Evolutionary conservation across 2,113 vertebrate genomes (phyloP).

Genomic region (Cygnus buccinator): DNA sequence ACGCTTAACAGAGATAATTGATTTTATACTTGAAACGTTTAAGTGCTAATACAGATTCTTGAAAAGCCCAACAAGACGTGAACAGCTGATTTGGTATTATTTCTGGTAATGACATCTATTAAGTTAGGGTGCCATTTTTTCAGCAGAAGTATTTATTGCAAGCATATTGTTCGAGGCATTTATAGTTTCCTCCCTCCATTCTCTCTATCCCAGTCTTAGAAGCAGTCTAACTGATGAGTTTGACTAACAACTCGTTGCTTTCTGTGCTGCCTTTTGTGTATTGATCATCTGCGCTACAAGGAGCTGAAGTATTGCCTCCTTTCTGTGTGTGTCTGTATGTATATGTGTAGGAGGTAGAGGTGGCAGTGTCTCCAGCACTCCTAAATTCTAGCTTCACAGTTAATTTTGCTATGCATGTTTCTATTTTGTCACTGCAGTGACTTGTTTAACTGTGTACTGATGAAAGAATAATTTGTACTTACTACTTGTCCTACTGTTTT

Average conservation of each 20-base stretch:
- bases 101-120: background rate
- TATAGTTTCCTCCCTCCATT: background rate
- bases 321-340: background rate
- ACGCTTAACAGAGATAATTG: background rate
- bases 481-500: conserved; percentile 71
- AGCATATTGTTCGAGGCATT: background rate
- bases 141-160: background rate
- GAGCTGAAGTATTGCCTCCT: conserved; percentile 27
- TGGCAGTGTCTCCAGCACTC: conserved; percentile 18
- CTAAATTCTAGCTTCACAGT: background rate
- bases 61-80: background rate
- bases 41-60: conserved; percentile 1
- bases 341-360: conserved; percentile 36
- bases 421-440: conserved; percentile 48
- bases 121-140: background rate
- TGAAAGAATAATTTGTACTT: conserved; percentile 74
- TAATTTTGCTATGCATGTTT: conserved; percentile 19
- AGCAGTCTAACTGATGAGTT: background rate
- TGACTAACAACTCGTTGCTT: background rate
- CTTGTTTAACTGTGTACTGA: conserved; percentile 64
- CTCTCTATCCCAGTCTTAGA: background rate
- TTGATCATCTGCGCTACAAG: background rate
- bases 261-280: conserved; percentile 30
- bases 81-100: background rate
- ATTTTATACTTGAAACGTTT: background rate